Base-by-base conservation (phyloP, 2,888 invertebrate species). In the Pollenia amentaria region DNA sequence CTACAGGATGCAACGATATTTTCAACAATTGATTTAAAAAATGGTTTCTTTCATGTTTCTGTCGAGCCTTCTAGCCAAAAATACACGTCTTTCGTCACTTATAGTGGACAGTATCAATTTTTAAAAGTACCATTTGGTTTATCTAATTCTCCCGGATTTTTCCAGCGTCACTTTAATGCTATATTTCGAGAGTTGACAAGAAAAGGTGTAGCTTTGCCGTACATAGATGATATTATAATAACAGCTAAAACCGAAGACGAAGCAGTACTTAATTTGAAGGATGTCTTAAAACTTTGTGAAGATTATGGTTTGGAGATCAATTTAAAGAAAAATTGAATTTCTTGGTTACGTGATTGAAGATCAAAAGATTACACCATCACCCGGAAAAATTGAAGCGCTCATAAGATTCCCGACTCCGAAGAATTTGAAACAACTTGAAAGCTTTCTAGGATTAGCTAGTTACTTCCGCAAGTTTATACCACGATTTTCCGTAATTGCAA, bases 221-320 rank as follows among this genome's bases (percentile, higher is more conserved):
- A 91, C 64, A 88, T 91, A 65, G 91, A 91, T 64, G 90, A 91
- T 69, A 18, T 91, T 0, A 79, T 91, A 12, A 88, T 90, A 44
- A 89, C 89, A 1, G 85, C 73, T 6, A 76, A 42, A 73, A 48
- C 85, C 40, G 84, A 88, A 55, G 76, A 85, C 12, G 82, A 85
- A 11, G 84, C 69, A 3, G 12, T 89, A 11, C n/a, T 44, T 9
- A 86, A 79, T 73, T 67, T 89, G 29, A 75, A 76, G 55, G 16
- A 53, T 1, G 88, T n/a, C n/a, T n/a, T n/a, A n/a, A n/a, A n/a
- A n/a, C n/a, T n/a, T n/a, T n/a, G n/a, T n/a, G n/a, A n/a, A n/a
- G n/a, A n/a, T n/a, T n/a, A n/a, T n/a, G n/a, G n/a, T n/a, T n/a
- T n/a, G n/a, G n/a, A n/a, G n/a, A n/a, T n/a, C n/a, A n/a, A n/a